These are phyloP conservation scores for Temnothorax rugatulus DNA, from an alignment of 2,888 invertebrate species.

Conservation along the genomic window DNA sequence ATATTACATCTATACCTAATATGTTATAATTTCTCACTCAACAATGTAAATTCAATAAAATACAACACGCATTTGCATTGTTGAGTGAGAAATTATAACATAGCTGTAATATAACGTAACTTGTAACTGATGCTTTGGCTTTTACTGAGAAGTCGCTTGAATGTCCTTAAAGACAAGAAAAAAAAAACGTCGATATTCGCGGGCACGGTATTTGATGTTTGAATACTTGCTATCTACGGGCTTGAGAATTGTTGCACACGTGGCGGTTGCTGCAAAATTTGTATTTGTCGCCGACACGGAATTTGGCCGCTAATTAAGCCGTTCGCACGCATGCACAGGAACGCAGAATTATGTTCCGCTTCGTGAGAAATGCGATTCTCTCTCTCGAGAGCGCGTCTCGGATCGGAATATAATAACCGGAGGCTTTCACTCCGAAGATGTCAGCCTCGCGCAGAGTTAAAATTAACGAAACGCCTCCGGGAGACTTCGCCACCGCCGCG, in stretches of 20 bases:
- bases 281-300: not conserved
- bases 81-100: no score
- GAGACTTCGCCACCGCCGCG: not conserved
- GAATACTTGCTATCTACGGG: not conserved
- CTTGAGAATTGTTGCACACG: not conserved
- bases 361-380: constrained; percentile 66
- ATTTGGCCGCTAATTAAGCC: constrained; percentile 68
- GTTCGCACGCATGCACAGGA: constrained; percentile 73
- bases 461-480: constrained; percentile 57
- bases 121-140: no score
- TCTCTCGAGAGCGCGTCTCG: constrained; percentile 56
- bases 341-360: constrained; percentile 62
- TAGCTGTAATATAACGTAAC: no score
- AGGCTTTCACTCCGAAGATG: constrained; percentile 71
- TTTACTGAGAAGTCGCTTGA: no score
- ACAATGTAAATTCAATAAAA: no score
- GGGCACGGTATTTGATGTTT: not conserved
- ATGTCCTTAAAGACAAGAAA: not conserved
- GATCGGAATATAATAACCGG: constrained; percentile 64
- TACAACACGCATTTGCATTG: no score
- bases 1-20: no score
- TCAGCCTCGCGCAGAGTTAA: constrained; percentile 56
- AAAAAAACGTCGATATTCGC: not conserved
- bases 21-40: no score
- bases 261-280: not conserved